Evolutionary conservation across 2,888 invertebrate species (phyloP).

Genomic region (Drosophila neotestacea): DNA sequence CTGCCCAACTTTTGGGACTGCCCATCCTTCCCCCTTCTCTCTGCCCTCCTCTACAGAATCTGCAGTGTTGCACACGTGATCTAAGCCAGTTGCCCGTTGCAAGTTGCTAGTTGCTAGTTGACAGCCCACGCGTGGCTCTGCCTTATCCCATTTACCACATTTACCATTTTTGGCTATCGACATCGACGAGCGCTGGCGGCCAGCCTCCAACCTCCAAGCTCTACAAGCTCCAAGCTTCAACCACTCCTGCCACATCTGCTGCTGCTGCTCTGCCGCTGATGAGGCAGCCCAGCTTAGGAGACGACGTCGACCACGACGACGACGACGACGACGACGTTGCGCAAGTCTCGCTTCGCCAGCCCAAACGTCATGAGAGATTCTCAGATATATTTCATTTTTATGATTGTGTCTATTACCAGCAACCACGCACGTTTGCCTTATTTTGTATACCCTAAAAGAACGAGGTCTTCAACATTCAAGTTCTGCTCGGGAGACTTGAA

Average conservation of each 20-base stretch:
- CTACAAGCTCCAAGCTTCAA: slow-evolving; percentile 9
- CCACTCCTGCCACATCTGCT: slow-evolving; percentile 72
- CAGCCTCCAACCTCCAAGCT: slow-evolving; percentile 60
- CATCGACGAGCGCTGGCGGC: slow-evolving; percentile 72
- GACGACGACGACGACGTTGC: slow-evolving; percentile 51
- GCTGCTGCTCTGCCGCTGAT: slow-evolving; percentile 53
- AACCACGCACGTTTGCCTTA: slow-evolving; percentile 78
- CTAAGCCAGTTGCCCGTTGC: slow-evolving; percentile 12
- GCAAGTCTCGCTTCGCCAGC: slow-evolving; percentile 65
- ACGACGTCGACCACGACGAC: slow-evolving; percentile 20
- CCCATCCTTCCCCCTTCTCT: slow-evolving; percentile 24
- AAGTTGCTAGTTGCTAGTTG: slow-evolving; percentile 54
- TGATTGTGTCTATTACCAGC: slow-evolving; percentile 81
- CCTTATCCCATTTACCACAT: slow-evolving; percentile 81
- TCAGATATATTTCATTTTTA: slow-evolving; percentile 82
- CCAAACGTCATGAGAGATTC: slow-evolving; percentile 75
- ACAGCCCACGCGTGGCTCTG: slow-evolving; percentile 80
- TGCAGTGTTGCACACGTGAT: slow-evolving; percentile 44
- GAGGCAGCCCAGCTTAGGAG: slow-evolving; percentile 58
- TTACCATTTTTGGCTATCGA: slow-evolving; percentile 81
- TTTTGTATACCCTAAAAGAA: slow-evolving; percentile 37
- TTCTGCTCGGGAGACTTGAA: not conserved
- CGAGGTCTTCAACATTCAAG: rapidly evolving
- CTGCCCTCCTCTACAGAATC: slow-evolving; percentile 5
- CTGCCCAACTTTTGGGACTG: slow-evolving; percentile 39